A percentile compares a stretch with the other conserved stretches of the same genome.
Conservation (phyloP, 2,113 vertebrate species). For the Hoplias malabaricus region DNA sequence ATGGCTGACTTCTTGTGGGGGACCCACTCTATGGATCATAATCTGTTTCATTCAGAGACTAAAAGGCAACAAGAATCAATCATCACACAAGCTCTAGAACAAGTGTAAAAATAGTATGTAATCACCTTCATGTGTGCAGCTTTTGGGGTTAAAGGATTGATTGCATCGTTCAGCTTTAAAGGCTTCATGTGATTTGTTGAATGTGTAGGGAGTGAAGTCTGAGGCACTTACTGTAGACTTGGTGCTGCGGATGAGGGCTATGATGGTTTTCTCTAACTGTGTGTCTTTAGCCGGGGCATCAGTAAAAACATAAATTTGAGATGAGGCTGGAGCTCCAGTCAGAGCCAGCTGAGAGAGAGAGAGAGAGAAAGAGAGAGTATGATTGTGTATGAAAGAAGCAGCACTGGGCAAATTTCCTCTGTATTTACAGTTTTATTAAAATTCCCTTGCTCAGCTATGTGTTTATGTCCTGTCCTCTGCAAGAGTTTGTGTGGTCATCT, state of each 20-base stretch:
- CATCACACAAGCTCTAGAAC: no score
- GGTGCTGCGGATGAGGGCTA: constrained; percentile 65
- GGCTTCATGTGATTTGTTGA: not conserved
- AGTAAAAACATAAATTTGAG: constrained; percentile 74
- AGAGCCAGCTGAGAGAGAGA: constrained; percentile 66
- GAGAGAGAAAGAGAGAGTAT: constrained; percentile 22
- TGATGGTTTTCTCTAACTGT: constrained; percentile 63
- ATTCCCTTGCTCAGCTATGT: not conserved
- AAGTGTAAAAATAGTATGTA: no score
- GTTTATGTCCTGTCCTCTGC: not conserved
- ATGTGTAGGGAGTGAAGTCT: not conserved
- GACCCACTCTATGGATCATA: no score
- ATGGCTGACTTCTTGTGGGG: no score
- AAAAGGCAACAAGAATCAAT: no score
- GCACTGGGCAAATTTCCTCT: no score
- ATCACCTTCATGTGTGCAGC: no score
- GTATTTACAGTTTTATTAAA: no score
- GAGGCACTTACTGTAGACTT: constrained; percentile 66
- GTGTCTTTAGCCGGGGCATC: constrained; percentile 71
- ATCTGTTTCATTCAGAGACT: no score
- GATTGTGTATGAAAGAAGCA: no score
- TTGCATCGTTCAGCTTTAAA: not conserved
- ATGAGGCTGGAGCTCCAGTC: constrained; percentile 66
- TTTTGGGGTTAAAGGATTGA: no score
- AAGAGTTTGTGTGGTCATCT: not conserved